Conservation (phyloP, 2,888 invertebrate species). For the Diachrysia chrysitis region DNA sequence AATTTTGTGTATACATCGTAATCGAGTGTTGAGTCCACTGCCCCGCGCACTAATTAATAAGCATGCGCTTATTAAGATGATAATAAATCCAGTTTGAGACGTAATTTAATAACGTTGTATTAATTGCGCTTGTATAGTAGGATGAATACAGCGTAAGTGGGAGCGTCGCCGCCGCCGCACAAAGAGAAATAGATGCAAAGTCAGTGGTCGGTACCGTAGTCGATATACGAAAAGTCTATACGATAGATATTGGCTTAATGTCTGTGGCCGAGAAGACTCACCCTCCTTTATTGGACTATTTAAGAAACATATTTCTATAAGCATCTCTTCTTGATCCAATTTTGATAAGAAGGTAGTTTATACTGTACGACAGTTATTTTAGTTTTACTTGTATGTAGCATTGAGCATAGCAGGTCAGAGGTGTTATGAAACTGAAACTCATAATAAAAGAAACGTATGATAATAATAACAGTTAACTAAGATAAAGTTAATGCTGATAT, state of each 20-base stretch:
- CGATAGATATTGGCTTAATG: background rate
- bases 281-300: conserved; percentile 16
- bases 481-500: background rate
- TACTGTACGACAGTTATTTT: background rate
- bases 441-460: background rate
- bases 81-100: conserved; percentile 3
- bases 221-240: background rate
- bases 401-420: background rate
- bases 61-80: conserved; percentile 2
- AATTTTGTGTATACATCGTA: conserved; percentile 27
- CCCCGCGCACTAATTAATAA: background rate
- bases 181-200: conserved; percentile 23
- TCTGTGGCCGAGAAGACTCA: background rate
- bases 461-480: background rate
- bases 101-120: background rate
- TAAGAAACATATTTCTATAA: conserved; percentile 13
- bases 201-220: background rate
- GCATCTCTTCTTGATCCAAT: conserved; percentile 10
- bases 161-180: conserved; percentile 11
- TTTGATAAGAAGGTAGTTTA: background rate
- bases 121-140: background rate
- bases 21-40: too few species aligned
- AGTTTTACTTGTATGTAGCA: background rate
- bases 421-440: conserved; percentile 3
- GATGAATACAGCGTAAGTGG: conserved; percentile 8